Evolutionary conservation across 2,113 vertebrate species (phyloP).

Genomic region (Vulpes lagopus): DNA sequence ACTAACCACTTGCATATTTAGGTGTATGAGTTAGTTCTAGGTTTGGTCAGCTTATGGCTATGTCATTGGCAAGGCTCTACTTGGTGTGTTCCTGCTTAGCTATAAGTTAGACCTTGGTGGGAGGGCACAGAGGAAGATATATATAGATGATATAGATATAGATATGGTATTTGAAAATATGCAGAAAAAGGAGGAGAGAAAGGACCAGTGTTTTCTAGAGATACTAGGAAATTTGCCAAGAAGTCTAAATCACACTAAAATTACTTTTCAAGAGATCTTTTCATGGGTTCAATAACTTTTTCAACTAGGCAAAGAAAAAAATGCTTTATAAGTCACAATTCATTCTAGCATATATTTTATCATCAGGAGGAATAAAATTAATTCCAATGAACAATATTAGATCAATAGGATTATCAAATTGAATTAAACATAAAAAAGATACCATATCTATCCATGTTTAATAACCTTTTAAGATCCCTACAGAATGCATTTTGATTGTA

Average conservation of each 20-base stretch:
- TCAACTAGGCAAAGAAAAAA: background rate
- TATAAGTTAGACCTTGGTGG: background rate
- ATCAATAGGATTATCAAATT: slow-evolving; percentile 19
- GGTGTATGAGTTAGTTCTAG: background rate
- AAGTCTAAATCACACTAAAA: slow-evolving; percentile 19
- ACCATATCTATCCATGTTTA: background rate
- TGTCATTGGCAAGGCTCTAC: background rate
- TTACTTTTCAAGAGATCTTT: background rate
- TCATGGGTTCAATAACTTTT: background rate
- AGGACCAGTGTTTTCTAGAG: background rate
- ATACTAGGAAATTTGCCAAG: background rate
- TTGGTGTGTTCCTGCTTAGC: background rate
- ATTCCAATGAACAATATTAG: background rate
- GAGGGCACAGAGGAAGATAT: background rate
- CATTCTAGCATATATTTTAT: slow-evolving; percentile 27
- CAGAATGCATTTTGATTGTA: background rate
- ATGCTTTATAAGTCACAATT: background rate
- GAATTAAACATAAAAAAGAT: slow-evolving; percentile 32
- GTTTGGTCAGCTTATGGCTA: background rate
- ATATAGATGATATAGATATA: background rate
- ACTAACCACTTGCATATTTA: background rate
- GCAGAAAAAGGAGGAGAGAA: background rate
- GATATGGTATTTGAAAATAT: background rate
- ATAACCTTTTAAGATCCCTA: background rate
- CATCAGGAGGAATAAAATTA: slow-evolving; percentile 23